A percentile compares a stretch with the other conserved stretches of the same genome.
phyloP scores from a whole-genome alignment of 2,797 vertebrate genomes.

The Novumbra hubbsi region DNA sequence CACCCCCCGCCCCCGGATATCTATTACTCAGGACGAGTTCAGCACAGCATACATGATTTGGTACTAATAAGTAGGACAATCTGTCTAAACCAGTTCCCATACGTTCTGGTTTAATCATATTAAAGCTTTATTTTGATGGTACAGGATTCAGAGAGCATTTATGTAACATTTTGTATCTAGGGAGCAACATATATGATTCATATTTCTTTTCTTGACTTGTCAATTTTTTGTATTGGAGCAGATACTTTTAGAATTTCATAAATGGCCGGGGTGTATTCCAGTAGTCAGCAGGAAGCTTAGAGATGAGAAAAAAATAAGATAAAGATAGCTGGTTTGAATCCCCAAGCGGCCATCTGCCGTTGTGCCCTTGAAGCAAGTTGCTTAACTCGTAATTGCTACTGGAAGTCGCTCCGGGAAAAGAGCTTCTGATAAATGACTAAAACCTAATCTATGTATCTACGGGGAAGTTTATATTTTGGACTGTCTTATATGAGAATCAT shows the following conservation, averaged over 20 bases:
- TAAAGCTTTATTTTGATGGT: neutral
- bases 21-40: conserved; percentile 9
- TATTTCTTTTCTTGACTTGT: neutral
- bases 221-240: neutral
- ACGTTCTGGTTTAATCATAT: neutral
- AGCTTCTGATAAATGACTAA: no score
- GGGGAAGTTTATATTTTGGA: neutral
- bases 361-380: no score
- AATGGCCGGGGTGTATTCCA: neutral
- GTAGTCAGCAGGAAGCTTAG: neutral
- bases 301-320: neutral
- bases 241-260: neutral
- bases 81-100: neutral
- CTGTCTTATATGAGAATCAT: neutral
- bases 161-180: neutral
- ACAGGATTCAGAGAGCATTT: neutral
- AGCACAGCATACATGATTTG: neutral
- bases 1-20: neutral
- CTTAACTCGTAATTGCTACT: no score
- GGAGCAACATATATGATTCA: neutral
- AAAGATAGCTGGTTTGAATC: no score
- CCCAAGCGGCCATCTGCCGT: no score
- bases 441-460: neutral
- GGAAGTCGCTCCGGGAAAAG: no score
- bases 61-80: conserved; percentile 5